A percentile compares a stretch with the other conserved stretches of the same genome.
phyloP scores from a whole-genome alignment of 2,113 vertebrate genomes.

The Anarrhichthys ocellatus region DNA sequence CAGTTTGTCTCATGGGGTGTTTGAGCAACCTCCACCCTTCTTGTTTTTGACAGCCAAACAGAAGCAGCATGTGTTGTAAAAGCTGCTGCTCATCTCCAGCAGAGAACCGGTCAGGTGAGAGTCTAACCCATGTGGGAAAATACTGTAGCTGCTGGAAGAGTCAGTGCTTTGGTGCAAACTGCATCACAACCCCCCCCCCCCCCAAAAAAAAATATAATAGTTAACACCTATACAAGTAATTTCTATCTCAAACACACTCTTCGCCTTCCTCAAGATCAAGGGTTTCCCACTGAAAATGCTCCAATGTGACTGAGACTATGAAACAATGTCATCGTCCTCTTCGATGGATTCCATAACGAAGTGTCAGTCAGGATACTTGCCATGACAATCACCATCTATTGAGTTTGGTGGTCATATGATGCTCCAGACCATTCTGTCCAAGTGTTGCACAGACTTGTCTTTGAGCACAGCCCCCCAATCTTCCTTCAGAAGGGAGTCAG shows the following conservation, averaged over 20 bases:
- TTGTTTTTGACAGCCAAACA: background rate
- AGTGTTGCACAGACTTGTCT: background rate
- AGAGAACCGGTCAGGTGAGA: constrained; percentile 35
- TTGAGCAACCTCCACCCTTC: constrained; percentile 7
- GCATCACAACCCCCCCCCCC: background rate
- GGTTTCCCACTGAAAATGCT: background rate
- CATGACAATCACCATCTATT: background rate
- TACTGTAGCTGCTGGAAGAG: background rate
- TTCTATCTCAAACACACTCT: background rate
- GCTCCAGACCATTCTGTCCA: background rate
- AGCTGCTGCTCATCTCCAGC: background rate
- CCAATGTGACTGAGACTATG: background rate
- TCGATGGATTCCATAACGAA: background rate
- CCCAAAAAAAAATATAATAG: background rate
- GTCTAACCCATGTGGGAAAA: background rate
- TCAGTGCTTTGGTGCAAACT: background rate
- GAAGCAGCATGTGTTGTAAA: background rate
- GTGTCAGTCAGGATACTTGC: background rate
- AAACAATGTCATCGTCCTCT: background rate
- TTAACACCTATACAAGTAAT: background rate
- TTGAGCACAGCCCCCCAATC: background rate
- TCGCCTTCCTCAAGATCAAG: background rate
- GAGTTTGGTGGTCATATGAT: background rate
- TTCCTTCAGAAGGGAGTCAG: background rate
- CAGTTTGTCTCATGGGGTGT: background rate